Evolutionary conservation across 2,113 vertebrate genomes (phyloP).

Genomic region (Engraulis encrasicolus): DNA sequence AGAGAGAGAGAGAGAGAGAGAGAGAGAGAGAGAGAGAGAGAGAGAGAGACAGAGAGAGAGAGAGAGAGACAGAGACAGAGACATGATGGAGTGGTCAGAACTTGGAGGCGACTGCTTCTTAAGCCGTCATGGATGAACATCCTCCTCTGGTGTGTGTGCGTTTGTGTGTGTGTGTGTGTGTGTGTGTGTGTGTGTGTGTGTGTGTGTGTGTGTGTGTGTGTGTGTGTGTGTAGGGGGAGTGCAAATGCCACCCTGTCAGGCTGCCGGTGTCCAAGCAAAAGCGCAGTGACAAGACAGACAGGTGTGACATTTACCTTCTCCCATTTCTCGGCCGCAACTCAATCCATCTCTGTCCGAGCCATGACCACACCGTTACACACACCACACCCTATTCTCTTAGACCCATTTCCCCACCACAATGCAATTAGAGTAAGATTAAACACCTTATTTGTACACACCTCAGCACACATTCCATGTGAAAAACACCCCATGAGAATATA

Average conservation of each 20-base stretch:
- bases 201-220: conserved; percentile 23
- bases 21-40: no score
- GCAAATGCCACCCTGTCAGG: conserved; percentile 75
- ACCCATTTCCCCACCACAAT: not conserved
- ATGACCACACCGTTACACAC: not conserved
- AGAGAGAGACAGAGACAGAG: not conserved
- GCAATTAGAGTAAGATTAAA: not conserved
- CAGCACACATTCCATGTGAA: not conserved
- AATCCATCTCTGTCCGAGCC: conserved; percentile 67
- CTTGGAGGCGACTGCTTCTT: not conserved
- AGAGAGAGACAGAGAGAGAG: no score
- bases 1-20: no score
- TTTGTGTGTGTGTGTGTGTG: conserved; percentile 17
- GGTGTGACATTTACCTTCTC: conserved; percentile 78
- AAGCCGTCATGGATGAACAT: not conserved
- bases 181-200: conserved; percentile 17
- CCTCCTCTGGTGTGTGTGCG: conserved; percentile 28
- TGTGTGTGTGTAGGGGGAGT: conserved; percentile 44
- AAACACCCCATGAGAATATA: no score
- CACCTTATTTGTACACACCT: not conserved
- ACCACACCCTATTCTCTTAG: not conserved
- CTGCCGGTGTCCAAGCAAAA: conserved; percentile 58
- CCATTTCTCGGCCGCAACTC: conserved; percentile 64
- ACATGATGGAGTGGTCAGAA: not conserved
- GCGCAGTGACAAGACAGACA: conserved; percentile 71